Conservation (phyloP, 2,888 invertebrate genomes). For the Dynastes tityus region DNA sequence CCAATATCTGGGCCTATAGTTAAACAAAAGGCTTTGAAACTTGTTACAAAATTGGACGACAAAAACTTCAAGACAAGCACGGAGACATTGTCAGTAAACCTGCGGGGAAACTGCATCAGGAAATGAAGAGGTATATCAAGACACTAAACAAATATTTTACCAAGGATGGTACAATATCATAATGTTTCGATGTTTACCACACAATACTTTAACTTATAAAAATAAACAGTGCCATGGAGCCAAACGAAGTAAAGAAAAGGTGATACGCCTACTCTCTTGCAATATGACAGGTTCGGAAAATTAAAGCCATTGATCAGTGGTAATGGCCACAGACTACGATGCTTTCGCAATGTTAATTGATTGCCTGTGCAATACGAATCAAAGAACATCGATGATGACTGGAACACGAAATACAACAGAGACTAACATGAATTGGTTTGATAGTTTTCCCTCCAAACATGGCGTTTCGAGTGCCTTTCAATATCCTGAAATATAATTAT, state of each 20-base stretch:
- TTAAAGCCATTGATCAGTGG: background rate
- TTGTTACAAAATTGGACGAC: no score
- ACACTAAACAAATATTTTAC: background rate
- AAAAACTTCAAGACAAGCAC: no score
- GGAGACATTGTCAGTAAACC: no score
- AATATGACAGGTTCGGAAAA: background rate
- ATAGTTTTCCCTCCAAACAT: no score
- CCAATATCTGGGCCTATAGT: no score
- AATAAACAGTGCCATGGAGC: background rate
- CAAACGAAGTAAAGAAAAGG: background rate
- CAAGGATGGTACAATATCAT: no score
- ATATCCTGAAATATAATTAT: background rate
- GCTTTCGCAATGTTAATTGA: no score
- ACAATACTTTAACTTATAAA: background rate
- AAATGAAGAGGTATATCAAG: no score
- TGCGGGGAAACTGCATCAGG: no score
- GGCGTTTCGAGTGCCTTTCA: no score
- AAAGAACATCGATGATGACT: background rate
- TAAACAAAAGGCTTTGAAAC: no score
- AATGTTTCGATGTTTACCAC: background rate
- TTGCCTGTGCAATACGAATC: no score
- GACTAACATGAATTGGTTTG: background rate
- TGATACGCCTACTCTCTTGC: background rate
- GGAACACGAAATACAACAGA: background rate
- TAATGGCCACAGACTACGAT: background rate